phyloP scores from a whole-genome alignment of 92 coral and sea anemone species.

The Siderastrea radians region DNA sequence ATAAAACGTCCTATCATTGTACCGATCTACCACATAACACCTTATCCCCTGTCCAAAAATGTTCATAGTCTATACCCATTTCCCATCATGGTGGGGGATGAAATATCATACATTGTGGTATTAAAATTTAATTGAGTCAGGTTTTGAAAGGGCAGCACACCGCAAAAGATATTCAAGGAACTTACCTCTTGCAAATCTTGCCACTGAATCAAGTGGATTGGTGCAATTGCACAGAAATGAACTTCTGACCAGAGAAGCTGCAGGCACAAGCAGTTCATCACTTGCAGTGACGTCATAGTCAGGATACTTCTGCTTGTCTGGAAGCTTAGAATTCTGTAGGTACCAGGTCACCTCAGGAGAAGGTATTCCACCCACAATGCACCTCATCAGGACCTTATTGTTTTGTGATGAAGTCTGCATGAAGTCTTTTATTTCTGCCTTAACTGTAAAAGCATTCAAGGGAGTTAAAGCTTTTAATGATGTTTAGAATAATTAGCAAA shows the following conservation, averaged over 20 bases:
- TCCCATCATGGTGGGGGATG: too few species aligned
- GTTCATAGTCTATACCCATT: too few species aligned
- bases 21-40: too few species aligned
- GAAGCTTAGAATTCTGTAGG: conserved; percentile 65
- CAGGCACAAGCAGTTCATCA: conserved; percentile 67
- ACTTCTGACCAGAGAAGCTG: conserved; percentile 54
- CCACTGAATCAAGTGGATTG: conserved; percentile 78
- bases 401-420: conserved; percentile 17
- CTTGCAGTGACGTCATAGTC: conserved; percentile 61
- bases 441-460: conserved; percentile 51
- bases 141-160: too few species aligned
- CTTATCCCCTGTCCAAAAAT: too few species aligned
- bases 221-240: conserved; percentile 81
- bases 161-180: not conserved
- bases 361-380: conserved; percentile 82
- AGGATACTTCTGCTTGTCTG: conserved; percentile 66
- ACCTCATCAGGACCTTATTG: conserved; percentile 56
- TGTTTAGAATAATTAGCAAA: not conserved
- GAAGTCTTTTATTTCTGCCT: conserved; percentile 67
- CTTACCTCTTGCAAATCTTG: conserved; percentile 81
- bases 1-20: too few species aligned
- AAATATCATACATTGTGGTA: too few species aligned
- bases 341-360: conserved; percentile 81
- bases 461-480: not conserved
- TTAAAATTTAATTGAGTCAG: not conserved